A percentile compares a stretch with the other conserved stretches of the same genome.
Evolutionary conservation across 2,113 vertebrate genomes (phyloP).

Genomic region (Channa argus): DNA sequence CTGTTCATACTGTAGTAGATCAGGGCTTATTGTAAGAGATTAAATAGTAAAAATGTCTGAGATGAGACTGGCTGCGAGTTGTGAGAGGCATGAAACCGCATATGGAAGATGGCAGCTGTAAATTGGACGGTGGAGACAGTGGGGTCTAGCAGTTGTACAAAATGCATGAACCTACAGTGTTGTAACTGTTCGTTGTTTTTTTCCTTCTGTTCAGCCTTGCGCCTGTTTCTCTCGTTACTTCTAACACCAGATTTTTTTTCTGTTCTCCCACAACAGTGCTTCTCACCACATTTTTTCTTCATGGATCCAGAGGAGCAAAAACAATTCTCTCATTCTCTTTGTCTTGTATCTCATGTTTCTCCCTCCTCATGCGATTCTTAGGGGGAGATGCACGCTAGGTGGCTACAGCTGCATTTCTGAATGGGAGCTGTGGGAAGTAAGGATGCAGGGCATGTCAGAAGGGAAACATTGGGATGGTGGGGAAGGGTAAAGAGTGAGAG

Average conservation of each 20-base stretch:
- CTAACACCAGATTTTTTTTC: background rate
- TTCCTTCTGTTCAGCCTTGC: slow-evolving; percentile 11
- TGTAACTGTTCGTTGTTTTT: slow-evolving; percentile 36
- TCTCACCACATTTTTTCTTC: background rate
- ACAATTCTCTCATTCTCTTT: slow-evolving; percentile 61
- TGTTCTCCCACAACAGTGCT: background rate
- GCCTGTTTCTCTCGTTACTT: slow-evolving; percentile 1
- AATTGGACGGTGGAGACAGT: slow-evolving; percentile 65
- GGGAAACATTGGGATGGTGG: slow-evolving; percentile 3
- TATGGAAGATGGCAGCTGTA: slow-evolving; percentile 71
- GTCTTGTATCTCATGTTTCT: slow-evolving; percentile 19
- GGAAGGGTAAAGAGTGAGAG: slow-evolving; percentile 4
- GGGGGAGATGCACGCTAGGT: slow-evolving; percentile 14
- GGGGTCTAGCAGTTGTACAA: slow-evolving; percentile 63
- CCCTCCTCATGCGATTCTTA: background rate
- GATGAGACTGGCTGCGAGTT: slow-evolving; percentile 48
- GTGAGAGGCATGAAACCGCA: slow-evolving; percentile 68
- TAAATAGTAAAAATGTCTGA: slow-evolving; percentile 70
- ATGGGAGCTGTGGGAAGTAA: slow-evolving; percentile 19
- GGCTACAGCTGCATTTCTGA: slow-evolving; percentile 25
- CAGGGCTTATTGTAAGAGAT: slow-evolving; percentile 65
- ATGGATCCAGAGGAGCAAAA: slow-evolving; percentile 18
- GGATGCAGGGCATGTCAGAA: slow-evolving; percentile 35
- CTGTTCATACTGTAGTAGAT: slow-evolving; percentile 38
- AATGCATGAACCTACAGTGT: slow-evolving; percentile 74